Base-by-base conservation (phyloP, 2,797 vertebrate genomes). In the Bradypus variegatus region DNA sequence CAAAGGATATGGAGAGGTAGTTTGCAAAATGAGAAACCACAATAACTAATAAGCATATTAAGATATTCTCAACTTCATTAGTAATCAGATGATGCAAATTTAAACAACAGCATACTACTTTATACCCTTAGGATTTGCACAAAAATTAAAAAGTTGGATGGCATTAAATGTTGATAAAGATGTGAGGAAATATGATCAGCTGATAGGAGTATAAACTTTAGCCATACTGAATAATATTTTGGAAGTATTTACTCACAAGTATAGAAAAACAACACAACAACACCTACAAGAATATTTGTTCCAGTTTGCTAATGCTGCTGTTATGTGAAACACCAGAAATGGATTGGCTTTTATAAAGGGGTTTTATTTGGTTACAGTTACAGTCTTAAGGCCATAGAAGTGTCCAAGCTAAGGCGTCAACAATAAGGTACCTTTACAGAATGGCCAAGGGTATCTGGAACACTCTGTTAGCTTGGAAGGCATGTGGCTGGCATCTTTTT, bases 71-170 rank as follows among this genome's bases (percentile, higher is more conserved):
- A 89, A 53, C 25, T 27, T 76, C 67, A n/a, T 81, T 83, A 83
- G 38, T 84, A 60, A 93, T 80, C 38, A 75, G 41, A 76, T 83
- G 78, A 73, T n/a, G 16, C n/a, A 94, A 86, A 91, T 76, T 79
- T 31, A 84, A 79, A 53, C n/a, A 75, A 88, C 16, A 67, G 73
- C 36, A 25, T 62, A 67, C 16, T 81, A 41, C 48, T 84, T 80
- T 94, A 69, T 55, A 33, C 21, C 36, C 45, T 23, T 84, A 33
- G n/a, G 36, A 88, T 72, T 60, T 91, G 41, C 36, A 91, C 29
- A 83, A 45, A 83, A 77, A 78, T 72, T 69, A 36, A 60, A 90
- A 76, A 72, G 11, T 21, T 36, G 4, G 38, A 60, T 83, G 33
- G 73, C 50, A 58, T 5, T 65, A 72, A 88, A 33, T 78, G 33